Conservation (phyloP, 2,797 vertebrate species). For the Hydrocynus forskahlii region DNA sequence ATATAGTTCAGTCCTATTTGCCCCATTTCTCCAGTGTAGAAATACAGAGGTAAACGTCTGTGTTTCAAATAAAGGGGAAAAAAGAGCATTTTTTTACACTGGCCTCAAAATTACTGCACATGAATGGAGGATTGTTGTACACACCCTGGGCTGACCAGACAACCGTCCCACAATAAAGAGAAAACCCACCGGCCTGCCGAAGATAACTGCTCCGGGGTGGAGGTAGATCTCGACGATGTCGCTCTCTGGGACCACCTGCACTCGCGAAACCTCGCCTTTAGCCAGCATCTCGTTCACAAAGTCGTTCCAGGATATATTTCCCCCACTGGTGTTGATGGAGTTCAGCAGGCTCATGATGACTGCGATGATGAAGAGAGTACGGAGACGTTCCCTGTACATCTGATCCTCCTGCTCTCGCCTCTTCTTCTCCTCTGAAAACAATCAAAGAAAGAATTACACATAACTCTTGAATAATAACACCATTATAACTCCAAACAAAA, state of each 20-base stretch:
- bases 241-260: constrained; percentile 91
- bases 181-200: constrained; percentile 85
- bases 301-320: constrained; percentile 95
- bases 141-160: neutral
- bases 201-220: constrained; percentile 90
- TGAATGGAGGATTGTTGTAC: neutral
- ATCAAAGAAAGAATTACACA: neutral
- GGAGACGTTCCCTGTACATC: constrained; percentile 89
- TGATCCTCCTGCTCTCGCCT: constrained; percentile 86
- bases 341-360: constrained; percentile 83
- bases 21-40: no score
- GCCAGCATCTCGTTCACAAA: constrained; percentile 97
- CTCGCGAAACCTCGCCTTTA: constrained; percentile 93
- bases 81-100: no score
- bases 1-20: no score
- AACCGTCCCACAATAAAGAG: neutral
- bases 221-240: constrained; percentile 93
- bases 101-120: no score
- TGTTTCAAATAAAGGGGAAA: no score
- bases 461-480: no score
- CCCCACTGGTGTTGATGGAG: constrained; percentile 76
- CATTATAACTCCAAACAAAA: no score
- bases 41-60: no score
- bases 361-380: constrained; percentile 84
- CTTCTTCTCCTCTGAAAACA: constrained; percentile 85